Conservation (phyloP, 2,113 vertebrate species). For the Oryzias celebensis region DNA sequence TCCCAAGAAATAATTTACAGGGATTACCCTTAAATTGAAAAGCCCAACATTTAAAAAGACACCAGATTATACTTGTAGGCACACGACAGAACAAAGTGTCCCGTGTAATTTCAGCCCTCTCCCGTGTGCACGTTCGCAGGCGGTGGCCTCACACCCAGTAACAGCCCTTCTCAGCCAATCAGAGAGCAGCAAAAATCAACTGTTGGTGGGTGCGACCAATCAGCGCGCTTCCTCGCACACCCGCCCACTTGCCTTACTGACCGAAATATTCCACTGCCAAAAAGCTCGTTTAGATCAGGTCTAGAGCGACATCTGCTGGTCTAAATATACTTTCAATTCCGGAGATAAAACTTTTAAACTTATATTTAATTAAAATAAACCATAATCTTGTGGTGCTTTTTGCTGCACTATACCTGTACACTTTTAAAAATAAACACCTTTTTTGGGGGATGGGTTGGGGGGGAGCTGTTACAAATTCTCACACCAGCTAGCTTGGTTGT, state of each 20-base stretch:
- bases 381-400: no score
- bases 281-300: neutral
- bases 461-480: slow-evolving; percentile 3
- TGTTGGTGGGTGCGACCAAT: slow-evolving; percentile 78
- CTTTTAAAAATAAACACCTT: no score
- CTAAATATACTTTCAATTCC: rapidly evolving
- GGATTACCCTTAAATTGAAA: no score
- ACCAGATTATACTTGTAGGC: no score
- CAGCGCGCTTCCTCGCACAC: slow-evolving; percentile 28
- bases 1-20: no score
- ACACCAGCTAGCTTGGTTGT: slow-evolving; percentile 26
- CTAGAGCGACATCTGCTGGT: slow-evolving; percentile 54
- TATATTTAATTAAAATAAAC: no score
- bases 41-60: no score
- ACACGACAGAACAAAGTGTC: no score
- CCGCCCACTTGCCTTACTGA: slow-evolving; percentile 73
- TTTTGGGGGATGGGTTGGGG: neutral
- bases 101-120: neutral
- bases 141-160: slow-evolving; percentile 47
- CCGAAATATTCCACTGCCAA: slow-evolving; percentile 41
- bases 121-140: slow-evolving; percentile 11
- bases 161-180: slow-evolving; percentile 60
- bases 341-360: no score
- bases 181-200: slow-evolving; percentile 43
- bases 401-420: no score